Conservation (phyloP, 2,888 invertebrate species). For the Schrankia costaestrigalis region DNA sequence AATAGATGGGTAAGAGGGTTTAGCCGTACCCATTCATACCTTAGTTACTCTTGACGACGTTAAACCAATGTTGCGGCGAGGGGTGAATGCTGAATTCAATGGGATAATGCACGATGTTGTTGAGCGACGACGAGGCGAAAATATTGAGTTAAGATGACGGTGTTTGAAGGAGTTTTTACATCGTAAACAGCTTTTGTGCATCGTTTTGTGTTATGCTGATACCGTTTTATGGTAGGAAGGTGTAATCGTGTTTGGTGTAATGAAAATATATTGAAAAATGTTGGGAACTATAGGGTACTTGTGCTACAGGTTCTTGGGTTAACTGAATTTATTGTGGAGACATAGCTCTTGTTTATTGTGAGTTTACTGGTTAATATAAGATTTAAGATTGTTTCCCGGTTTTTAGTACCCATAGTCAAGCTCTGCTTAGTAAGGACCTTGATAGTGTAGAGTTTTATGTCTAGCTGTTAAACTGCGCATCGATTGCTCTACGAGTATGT, state of each 20-base stretch:
- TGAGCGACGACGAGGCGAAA: constrained; percentile 13
- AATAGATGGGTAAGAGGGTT: constrained; percentile 47
- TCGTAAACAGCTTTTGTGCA: constrained; percentile 3
- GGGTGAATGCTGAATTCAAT: constrained; percentile 15
- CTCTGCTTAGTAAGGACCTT: too few species aligned
- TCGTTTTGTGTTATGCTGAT: constrained; percentile 1
- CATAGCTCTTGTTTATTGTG: too few species aligned
- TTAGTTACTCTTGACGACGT: constrained; percentile 51
- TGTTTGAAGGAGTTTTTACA: constrained; percentile 9
- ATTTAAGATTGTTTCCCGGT: too few species aligned
- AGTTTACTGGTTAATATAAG: too few species aligned
- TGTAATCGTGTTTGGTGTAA: background rate
- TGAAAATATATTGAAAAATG: too few species aligned
- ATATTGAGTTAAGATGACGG: constrained; percentile 23
- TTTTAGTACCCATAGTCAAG: too few species aligned
- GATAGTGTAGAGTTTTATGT: too few species aligned
- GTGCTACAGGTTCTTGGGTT: too few species aligned
- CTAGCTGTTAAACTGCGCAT: too few species aligned
- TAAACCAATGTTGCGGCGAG: constrained; percentile 33
- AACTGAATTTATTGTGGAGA: too few species aligned
- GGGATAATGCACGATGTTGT: constrained; percentile 23
- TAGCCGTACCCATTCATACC: constrained; percentile 49
- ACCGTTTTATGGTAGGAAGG: background rate
- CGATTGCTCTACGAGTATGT: too few species aligned
- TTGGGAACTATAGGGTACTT: too few species aligned